A percentile compares a stretch with the other conserved stretches of the same genome.
Evolutionary conservation across 2,888 invertebrate genomes (phyloP).

Genomic region (Tubulanus polymorphus): DNA sequence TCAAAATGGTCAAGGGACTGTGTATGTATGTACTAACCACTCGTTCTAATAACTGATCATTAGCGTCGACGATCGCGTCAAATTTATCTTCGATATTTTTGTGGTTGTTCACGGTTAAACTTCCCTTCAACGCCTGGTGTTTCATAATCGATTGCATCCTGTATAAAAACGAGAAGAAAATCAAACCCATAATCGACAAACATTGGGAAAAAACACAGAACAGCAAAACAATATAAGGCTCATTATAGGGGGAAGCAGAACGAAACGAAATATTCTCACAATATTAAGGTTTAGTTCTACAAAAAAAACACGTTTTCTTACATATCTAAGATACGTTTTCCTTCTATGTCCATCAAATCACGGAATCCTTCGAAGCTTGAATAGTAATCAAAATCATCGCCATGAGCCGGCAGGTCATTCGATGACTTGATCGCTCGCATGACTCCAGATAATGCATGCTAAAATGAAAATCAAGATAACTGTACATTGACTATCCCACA

Average conservation of each 20-base stretch:
- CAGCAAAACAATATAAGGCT: not conserved
- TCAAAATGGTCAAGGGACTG: constrained; percentile 5
- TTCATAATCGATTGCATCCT: constrained; percentile 40
- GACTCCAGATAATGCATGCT: constrained; percentile 67
- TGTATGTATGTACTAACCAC: constrained; percentile 61
- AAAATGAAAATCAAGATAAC: constrained; percentile 33
- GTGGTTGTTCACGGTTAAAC: constrained; percentile 23
- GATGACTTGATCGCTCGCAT: constrained; percentile 67
- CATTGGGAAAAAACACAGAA: not conserved
- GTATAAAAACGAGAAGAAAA: no score
- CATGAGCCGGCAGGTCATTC: constrained; percentile 67
- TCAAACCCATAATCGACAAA: no score
- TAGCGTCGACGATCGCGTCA: constrained; percentile 75
- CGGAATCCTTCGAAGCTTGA: constrained; percentile 73
- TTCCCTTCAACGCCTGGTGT: constrained; percentile 42
- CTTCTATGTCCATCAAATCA: constrained; percentile 63
- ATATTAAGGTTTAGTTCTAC: not conserved
- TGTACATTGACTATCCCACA: no score
- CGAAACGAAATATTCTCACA: not conserved
- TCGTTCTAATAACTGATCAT: constrained; percentile 77
- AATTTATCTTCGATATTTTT: constrained; percentile 56
- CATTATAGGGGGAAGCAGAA: not conserved
- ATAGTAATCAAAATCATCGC: constrained; percentile 69
- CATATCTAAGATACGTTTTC: constrained; percentile 63
- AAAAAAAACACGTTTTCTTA: constrained; percentile 33